These are phyloP conservation scores for Amblyopsis hoosieri DNA, from an alignment of 2,797 vertebrate species.

Conservation along the genomic window DNA sequence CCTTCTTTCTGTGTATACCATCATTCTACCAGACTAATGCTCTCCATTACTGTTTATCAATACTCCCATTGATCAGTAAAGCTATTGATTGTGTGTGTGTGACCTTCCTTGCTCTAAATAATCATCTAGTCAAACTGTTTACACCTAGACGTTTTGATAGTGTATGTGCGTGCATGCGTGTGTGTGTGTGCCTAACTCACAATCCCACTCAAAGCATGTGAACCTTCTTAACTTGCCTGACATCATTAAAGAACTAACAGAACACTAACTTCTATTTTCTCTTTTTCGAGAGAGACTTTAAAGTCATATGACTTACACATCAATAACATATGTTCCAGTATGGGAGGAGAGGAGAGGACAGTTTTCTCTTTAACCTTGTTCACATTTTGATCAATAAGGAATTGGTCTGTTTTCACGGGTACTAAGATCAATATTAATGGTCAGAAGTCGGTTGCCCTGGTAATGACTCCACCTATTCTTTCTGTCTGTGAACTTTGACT, in stretches of 20 bases:
- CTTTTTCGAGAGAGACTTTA: too few species aligned
- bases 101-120: constrained; percentile 38
- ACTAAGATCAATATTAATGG: neutral
- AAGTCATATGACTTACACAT: too few species aligned
- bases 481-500: neutral
- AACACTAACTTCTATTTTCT: constrained; percentile 4
- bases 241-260: constrained; percentile 28
- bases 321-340: too few species aligned
- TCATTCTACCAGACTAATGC: constrained; percentile 44
- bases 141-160: neutral
- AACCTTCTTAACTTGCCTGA: constrained; percentile 44
- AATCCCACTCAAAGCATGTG: neutral
- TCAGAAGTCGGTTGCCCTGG: too few species aligned
- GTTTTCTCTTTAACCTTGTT: constrained; percentile 20
- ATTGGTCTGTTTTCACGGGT: constrained; percentile 19
- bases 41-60: constrained; percentile 53
- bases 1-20: neutral
- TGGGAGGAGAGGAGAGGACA: neutral
- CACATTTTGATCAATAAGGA: constrained; percentile 18
- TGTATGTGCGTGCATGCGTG: neutral
- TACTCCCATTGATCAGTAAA: constrained; percentile 39
- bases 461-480: neutral
- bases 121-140: constrained; percentile 22
- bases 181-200: constrained; percentile 9
- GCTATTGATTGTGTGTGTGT: constrained; percentile 37